These are phyloP conservation scores for Orthonyx spaldingii DNA, from an alignment of 2,113 vertebrate genomes.

Conservation along the genomic window DNA sequence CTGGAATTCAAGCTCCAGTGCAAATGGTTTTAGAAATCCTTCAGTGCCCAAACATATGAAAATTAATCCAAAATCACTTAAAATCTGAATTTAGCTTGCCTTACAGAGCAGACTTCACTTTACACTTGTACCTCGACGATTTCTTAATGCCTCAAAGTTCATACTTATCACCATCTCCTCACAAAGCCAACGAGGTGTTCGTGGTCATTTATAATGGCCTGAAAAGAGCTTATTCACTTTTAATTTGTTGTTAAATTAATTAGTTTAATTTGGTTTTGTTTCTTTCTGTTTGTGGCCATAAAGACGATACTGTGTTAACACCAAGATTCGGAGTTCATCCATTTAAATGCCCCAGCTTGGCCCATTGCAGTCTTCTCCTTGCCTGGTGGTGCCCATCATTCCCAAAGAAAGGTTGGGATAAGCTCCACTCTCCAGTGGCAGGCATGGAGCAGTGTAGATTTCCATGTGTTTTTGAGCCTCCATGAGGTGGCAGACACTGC, in stretches of 20 bases:
- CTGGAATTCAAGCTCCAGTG: conserved; percentile 4
- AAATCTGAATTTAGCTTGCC: neutral
- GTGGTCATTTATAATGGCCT: neutral
- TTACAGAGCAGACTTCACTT: neutral
- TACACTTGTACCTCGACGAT: neutral
- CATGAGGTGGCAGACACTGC: neutral
- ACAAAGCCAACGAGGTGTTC: neutral
- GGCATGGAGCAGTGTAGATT: rapidly evolving
- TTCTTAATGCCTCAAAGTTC: neutral
- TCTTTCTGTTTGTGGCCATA: neutral
- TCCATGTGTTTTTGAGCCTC: neutral
- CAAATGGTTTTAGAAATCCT: conserved; percentile 2
- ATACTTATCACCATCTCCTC: neutral
- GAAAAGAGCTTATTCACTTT: neutral
- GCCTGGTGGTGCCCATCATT: neutral
- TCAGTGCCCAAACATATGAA: neutral
- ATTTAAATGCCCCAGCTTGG: rapidly evolving
- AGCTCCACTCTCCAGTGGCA: neutral
- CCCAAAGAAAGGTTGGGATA: neutral
- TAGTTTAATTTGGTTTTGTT: neutral
- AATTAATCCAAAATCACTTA: neutral
- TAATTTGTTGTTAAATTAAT: neutral
- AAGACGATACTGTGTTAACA: neutral
- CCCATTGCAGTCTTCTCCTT: neutral
- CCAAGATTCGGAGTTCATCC: neutral